Evolutionary conservation across 1,140 invertebrate species (phyloP), one percentile per base, ranked within the genome.

Genomic region (Littorina saxatilis): DNA sequence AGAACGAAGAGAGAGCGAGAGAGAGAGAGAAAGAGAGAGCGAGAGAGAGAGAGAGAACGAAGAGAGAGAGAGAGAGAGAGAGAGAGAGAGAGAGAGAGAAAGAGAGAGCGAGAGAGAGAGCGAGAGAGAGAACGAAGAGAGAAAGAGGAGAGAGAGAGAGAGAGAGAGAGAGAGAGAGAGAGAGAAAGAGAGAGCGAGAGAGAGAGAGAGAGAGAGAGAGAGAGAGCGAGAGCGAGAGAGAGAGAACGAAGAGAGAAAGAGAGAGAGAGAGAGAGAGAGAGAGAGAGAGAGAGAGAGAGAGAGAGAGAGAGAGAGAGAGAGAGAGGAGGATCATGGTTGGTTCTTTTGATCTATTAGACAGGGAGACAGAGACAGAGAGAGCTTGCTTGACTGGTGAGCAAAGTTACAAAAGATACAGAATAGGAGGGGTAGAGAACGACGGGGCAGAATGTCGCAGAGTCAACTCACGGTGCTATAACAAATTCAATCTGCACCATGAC

Each of bases 31-130:
- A n/a, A n/a, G n/a, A n/a, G n/a, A n/a, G n/a, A n/a, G n/a, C n/a
- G n/a, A 5, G 52, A 23, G 55, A 66, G 37, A 79, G 35, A 66
- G 23, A 39, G 55, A 39, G 23, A 79, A n/a, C 20, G 66, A n/a
- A 58, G 20, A 40, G 20, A 32, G 23, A n/a, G 58, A 58, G 52
- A 35, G 52, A 58, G 58, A 39, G 76, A 66, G 76, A 66, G 35
- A 66, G 76, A 40, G 76, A 63, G 35, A 79, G 58, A 40, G 35
- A 32, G 58, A 79, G 55, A 66, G 55, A 66, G 37, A n/a, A n/a
- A 58, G 35, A 66, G 52, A 32, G 29, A 79, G 76, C 15, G 55
- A 58, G 58, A 79, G 32, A 40, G 58, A 40, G 13, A 58, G 37
- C 17, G 35, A 66, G 76, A 79, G 55, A 79, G 35, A 66, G 35